Conservation (phyloP, 2,888 invertebrate genomes). For the Lithodes maja region DNA sequence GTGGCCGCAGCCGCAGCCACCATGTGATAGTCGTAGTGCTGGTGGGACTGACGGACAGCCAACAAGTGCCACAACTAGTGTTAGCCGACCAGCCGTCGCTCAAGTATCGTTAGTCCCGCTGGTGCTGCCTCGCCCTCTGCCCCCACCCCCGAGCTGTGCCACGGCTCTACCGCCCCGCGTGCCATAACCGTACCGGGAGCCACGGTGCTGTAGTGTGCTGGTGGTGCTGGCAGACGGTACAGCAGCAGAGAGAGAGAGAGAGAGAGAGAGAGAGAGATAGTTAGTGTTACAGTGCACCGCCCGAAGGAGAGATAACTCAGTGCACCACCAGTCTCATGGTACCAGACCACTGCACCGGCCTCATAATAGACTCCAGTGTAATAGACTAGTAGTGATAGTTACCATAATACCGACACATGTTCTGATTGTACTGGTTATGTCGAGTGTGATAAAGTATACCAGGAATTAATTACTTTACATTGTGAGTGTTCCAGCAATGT, state of each 20-base stretch:
- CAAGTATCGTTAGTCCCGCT: constrained; percentile 53
- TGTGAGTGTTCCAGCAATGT: neutral
- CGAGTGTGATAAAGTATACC: neutral
- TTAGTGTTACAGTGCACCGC: neutral
- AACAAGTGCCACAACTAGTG: constrained; percentile 65
- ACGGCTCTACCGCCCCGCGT: constrained; percentile 6
- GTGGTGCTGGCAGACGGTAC: neutral
- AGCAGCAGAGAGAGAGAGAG: neutral
- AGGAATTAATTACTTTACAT: neutral
- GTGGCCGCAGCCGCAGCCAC: constrained; percentile 32
- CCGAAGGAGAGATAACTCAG: constrained; percentile 8
- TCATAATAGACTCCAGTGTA: constrained; percentile 34
- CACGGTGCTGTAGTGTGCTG: constrained; percentile 14
- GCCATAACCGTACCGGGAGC: neutral
- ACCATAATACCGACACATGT: constrained; percentile 45
- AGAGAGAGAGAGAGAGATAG: neutral
- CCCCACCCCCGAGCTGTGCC: constrained; percentile 25
- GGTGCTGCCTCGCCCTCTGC: constrained; percentile 29
- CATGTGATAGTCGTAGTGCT: constrained; percentile 48
- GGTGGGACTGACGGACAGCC: constrained; percentile 39
- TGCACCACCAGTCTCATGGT: neutral
- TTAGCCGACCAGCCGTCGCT: constrained; percentile 63
- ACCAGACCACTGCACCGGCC: neutral
- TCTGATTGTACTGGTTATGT: neutral
- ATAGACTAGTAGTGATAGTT: constrained; percentile 34